A percentile compares a stretch with the other conserved stretches of the same genome.
phyloP scores from a whole-genome alignment of 2,113 vertebrate species.

The Hippopotamus amphibius region DNA sequence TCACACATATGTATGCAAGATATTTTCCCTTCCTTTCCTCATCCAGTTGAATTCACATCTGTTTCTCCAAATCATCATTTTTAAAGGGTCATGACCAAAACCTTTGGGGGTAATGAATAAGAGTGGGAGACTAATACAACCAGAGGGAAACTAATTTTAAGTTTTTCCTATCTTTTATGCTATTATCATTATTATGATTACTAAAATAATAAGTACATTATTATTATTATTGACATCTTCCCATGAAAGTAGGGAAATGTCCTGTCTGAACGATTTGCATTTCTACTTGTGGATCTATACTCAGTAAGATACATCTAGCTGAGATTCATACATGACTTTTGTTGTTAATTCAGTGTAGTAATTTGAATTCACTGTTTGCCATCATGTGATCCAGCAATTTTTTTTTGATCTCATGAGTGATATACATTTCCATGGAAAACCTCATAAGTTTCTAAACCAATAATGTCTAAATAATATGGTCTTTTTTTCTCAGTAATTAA shows the following conservation, averaged over 20 bases:
- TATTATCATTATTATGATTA: neutral
- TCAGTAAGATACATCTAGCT: neutral
- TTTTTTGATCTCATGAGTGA: neutral
- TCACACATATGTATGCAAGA: neutral
- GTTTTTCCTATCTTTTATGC: neutral
- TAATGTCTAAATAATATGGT: neutral
- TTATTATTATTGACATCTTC: neutral
- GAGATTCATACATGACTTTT: neutral
- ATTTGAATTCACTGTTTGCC: neutral
- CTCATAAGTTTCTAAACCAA: neutral
- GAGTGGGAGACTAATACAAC: neutral
- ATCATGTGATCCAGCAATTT: neutral
- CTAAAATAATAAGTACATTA: neutral
- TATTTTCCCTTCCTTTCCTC: neutral
- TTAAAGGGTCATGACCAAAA: neutral
- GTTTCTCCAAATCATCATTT: neutral
- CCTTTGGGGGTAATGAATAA: neutral
- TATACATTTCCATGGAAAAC: neutral
- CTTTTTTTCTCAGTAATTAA: neutral
- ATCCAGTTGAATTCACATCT: neutral
- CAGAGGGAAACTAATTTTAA: neutral
- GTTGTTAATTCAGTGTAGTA: neutral
- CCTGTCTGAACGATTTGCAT: neutral
- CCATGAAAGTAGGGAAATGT: neutral
- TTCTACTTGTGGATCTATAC: neutral